Percentiles rank a stretch among this genome's conserved stretches.
These are phyloP conservation scores for Drosophila pegasa DNA, from an alignment of 2,888 invertebrate species.

Conservation along the genomic window DNA sequence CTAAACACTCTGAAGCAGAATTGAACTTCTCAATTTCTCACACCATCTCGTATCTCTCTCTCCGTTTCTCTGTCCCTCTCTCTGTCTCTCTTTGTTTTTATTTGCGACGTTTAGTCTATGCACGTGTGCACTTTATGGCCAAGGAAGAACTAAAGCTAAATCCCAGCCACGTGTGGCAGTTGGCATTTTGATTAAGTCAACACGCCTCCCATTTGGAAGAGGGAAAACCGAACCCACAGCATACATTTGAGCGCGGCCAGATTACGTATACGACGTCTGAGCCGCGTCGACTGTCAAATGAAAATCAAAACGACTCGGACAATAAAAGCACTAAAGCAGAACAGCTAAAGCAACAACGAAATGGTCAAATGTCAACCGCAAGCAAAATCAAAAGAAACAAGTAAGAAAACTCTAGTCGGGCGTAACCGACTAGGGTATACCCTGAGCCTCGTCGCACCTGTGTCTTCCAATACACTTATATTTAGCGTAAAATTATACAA, in stretches of 20 bases:
- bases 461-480: too few relatives aligned
- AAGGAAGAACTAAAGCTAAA: constrained; percentile 37
- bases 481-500: too few relatives aligned
- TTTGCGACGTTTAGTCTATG: constrained; percentile 31
- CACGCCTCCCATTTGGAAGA: constrained; percentile 12
- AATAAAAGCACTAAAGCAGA: constrained; percentile 24
- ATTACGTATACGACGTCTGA: constrained; percentile 43
- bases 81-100: constrained; percentile 4
- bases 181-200: constrained; percentile 63
- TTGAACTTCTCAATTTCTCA: constrained; percentile 13
- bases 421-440: too few relatives aligned
- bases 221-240: constrained; percentile 26
- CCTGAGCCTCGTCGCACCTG: too few relatives aligned
- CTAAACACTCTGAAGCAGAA: constrained; percentile 43
- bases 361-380: constrained; percentile 54
- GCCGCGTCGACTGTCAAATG: constrained; percentile 45
- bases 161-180: constrained; percentile 49
- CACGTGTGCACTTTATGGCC: constrained; percentile 62
- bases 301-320: constrained; percentile 53
- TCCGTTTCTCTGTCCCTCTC: not conserved
- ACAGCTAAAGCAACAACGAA: constrained; percentile 23
- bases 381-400: constrained; percentile 19
- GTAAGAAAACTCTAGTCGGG: too few relatives aligned
- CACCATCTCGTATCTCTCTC: constrained; percentile 6
- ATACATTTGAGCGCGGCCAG: constrained; percentile 37